phyloP scores from a whole-genome alignment of 2,113 vertebrate genomes.

The Cyanoderma ruficeps region DNA sequence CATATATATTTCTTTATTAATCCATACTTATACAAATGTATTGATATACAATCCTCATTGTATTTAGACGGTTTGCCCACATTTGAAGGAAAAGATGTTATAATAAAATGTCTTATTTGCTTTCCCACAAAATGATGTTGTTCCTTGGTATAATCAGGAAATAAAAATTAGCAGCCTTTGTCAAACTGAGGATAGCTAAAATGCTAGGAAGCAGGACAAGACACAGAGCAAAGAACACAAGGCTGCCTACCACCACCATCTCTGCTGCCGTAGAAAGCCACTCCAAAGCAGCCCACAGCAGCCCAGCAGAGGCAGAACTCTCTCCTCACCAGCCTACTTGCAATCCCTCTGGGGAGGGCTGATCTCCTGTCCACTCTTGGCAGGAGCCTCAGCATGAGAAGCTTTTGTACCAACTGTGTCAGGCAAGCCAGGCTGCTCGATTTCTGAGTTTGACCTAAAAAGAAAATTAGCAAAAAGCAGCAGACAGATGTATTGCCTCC shows the following conservation, averaged over 20 bases:
- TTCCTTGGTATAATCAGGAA: not conserved
- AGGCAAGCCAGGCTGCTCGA: not conserved
- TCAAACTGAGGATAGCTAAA: not conserved
- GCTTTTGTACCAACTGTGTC: not conserved
- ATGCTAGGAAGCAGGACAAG: not conserved
- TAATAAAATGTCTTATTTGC: not conserved
- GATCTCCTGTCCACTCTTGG: not conserved
- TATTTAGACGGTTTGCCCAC: not conserved
- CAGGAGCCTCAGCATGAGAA: not conserved
- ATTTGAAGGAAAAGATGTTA: not conserved
- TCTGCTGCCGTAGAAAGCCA: not conserved
- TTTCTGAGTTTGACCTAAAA: not conserved
- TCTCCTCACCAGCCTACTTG: not conserved
- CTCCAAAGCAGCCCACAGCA: not conserved
- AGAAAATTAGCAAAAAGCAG: not conserved
- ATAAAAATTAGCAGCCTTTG: not conserved
- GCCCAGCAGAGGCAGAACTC: not conserved
- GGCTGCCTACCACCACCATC: not conserved
- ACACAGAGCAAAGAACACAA: not conserved
- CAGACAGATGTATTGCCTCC: not conserved
- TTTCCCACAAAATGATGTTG: not conserved
- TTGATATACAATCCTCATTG: not conserved
- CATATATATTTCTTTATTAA: not conserved
- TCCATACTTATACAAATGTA: not conserved
- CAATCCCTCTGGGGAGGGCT: not conserved